phyloP scores from a whole-genome alignment of 2,113 vertebrate genomes.

The Herpetotheres cachinnans region DNA sequence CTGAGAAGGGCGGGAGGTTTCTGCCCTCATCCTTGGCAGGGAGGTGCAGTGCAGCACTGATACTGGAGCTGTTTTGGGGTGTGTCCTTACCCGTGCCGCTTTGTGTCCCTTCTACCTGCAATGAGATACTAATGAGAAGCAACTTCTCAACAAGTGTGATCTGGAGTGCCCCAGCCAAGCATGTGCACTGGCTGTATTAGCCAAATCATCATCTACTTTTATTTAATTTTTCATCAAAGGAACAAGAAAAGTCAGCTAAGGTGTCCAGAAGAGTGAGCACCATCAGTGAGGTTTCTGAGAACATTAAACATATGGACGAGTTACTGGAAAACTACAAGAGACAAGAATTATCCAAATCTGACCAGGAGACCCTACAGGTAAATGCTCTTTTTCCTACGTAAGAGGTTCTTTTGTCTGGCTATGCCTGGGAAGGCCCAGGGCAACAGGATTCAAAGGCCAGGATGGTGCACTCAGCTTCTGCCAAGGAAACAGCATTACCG shows the following conservation, averaged over 20 bases:
- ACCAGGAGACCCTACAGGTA: slow-evolving; percentile 66
- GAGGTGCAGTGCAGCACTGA: neutral
- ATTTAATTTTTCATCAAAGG: slow-evolving; percentile 62
- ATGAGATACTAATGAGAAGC: neutral
- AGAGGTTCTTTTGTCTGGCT: neutral
- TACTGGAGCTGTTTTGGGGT: neutral
- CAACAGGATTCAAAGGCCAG: neutral
- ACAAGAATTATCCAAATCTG: neutral
- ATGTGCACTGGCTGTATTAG: fast-evolving
- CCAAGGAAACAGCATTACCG: neutral
- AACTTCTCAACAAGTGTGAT: neutral
- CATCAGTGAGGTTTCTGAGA: slow-evolving; percentile 82
- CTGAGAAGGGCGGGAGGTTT: neutral
- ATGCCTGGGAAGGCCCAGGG: neutral
- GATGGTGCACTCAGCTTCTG: neutral
- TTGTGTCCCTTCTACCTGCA: neutral
- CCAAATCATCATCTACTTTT: neutral
- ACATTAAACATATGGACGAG: slow-evolving; percentile 68
- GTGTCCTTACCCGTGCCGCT: neutral
- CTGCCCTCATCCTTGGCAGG: neutral
- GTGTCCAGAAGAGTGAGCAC: slow-evolving; percentile 69
- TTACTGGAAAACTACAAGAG: slow-evolving; percentile 65
- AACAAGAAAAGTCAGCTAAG: slow-evolving; percentile 85
- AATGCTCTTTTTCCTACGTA: neutral
- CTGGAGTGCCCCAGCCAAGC: neutral